Percentiles rank a stretch among this genome's conserved stretches.
Evolutionary conservation across 2,888 invertebrate genomes (phyloP).

Genomic region (Agrotis ipsilon): DNA sequence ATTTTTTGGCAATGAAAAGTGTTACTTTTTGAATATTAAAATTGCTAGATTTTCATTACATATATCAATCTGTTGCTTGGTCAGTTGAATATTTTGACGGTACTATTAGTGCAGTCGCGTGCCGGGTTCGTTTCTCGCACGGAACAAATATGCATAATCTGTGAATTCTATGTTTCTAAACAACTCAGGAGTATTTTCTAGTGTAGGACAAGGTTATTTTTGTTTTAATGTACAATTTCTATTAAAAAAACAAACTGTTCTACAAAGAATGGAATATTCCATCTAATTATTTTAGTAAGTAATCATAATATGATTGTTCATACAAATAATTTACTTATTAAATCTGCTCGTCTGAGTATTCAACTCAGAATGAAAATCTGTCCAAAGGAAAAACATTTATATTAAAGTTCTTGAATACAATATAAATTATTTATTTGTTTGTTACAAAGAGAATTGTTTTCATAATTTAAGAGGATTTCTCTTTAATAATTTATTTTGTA

Average conservation of each 20-base stretch:
- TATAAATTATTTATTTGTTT: slow-evolving; percentile 9
- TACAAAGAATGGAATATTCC: not conserved
- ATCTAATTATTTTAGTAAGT: not conserved
- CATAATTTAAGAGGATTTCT: not conserved
- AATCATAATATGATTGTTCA: not conserved
- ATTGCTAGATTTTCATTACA: no score
- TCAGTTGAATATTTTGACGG: no score
- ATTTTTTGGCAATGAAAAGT: no score
- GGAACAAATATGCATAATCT: no score
- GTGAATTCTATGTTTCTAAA: no score
- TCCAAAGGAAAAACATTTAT: not conserved
- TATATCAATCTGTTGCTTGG: no score
- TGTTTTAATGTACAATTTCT: not conserved
- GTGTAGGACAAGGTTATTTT: no score
- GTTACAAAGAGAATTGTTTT: slow-evolving; percentile 7
- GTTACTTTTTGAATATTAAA: no score
- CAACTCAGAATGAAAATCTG: slow-evolving; percentile 4
- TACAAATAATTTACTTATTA: not conserved
- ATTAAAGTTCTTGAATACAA: slow-evolving; percentile 8
- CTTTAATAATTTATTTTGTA: slow-evolving; percentile 11
- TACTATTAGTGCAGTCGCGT: no score
- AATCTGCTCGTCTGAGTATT: not conserved
- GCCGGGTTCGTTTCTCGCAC: no score
- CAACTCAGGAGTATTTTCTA: no score
- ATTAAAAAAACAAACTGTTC: not conserved